Evolutionary conservation across 2,888 invertebrate genomes (phyloP).

Genomic region (Drosophila prostipennis): DNA sequence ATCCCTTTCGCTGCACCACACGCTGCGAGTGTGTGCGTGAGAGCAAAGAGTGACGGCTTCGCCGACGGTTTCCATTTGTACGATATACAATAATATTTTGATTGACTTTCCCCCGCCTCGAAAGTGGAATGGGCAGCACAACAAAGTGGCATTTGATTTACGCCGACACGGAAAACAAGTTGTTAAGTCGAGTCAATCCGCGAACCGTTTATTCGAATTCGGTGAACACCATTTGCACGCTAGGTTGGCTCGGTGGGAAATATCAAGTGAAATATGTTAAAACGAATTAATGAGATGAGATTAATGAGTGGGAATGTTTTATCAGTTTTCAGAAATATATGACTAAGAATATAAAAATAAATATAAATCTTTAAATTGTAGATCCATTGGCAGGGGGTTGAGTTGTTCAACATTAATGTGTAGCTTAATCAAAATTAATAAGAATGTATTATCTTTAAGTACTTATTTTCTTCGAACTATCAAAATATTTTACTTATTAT

Average conservation of each 20-base stretch:
- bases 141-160: conserved; percentile 63
- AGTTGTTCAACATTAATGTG: too few relatives aligned
- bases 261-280: not conserved
- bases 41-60: conserved; percentile 54
- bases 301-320: not conserved
- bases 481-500: too few relatives aligned
- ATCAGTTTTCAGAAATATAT: not conserved
- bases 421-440: too few relatives aligned
- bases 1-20: conserved; percentile 38
- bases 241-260: not conserved
- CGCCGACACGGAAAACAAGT: conserved; percentile 62
- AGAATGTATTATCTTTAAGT: too few relatives aligned
- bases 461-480: too few relatives aligned
- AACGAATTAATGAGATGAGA: not conserved
- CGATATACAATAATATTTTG: conserved; percentile 70
- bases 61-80: conserved; percentile 66
- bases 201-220: conserved; percentile 29
- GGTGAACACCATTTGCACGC: not conserved
- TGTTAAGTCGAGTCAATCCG: conserved; percentile 53
- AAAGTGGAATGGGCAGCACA: conserved; percentile 15
- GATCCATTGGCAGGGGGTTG: too few relatives aligned
- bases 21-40: conserved; percentile 12
- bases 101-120: conserved; percentile 58
- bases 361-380: not conserved
- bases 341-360: not conserved